Evolutionary conservation across 2,797 vertebrate genomes (phyloP), one percentile per base, ranked within the genome.

Genomic region (Sebastes steindachneri): DNA sequence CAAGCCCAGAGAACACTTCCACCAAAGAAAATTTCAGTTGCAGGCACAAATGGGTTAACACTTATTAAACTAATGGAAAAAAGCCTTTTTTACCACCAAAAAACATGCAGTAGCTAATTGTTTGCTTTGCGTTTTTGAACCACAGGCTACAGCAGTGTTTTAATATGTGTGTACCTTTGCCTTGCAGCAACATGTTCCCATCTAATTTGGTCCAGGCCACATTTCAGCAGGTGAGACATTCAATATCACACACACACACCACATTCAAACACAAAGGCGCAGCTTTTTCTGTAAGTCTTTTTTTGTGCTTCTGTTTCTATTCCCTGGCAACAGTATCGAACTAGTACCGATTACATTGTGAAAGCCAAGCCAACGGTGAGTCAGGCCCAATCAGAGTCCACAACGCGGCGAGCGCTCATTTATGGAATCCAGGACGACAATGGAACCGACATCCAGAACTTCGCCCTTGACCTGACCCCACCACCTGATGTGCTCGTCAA

Each of bases 171-270:
- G 23, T 79, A 3, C 75, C 15, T 84, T 82, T 93, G 58, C 71
- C 82, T 93, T 91, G 26, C 91, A 99, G 98, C 89, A 99, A 99
- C 92, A 99, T 99, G 98, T 99, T 99, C 84, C 98, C 98, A 60
- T 95, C 97, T 78, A 99, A 99, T 88, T 94, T 99, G 86, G 97
- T 99, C 79, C 97, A 99, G 89, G 98, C 98, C 78, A 98, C 98
- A 15, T 99, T 99, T 96, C 98, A 99, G 91, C 98, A 99, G 97
- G 98, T 99, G 88, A 96, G 95, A 67, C 3, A 2, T 64, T 28
- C 23, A 3, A 64, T 41, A 14, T 48, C 28, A 59, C 29, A 45
- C 19, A 53, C 19, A 53, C 28, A 48, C 14, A 26, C 15, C 23
- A 19, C 3, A 19, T 53, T 68, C 6, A 75, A 57, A 58, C 53